A percentile compares a stretch with the other conserved stretches of the same genome.
Conservation (phyloP, 2,113 vertebrate species). For the Lynx canadensis region DNA sequence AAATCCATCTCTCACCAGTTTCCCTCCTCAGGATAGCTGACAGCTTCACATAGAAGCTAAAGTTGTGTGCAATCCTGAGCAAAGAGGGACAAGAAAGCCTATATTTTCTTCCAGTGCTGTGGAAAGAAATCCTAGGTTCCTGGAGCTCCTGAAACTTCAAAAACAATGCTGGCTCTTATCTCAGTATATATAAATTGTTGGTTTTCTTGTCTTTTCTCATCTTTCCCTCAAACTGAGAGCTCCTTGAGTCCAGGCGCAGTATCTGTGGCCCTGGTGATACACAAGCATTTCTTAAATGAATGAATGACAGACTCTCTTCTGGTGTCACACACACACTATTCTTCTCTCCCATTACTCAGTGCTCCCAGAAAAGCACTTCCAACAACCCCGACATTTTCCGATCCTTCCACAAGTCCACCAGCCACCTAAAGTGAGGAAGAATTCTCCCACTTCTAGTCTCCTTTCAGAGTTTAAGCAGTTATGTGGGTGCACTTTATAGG, state of each 20-base stretch:
- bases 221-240: background rate
- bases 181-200: background rate
- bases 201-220: background rate
- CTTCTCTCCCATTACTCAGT: background rate
- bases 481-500: background rate
- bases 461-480: background rate
- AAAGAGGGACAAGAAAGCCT: background rate
- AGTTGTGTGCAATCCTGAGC: background rate
- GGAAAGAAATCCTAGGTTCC: constrained; percentile 3
- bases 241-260: background rate
- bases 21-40: background rate
- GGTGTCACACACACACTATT: background rate
- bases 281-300: background rate
- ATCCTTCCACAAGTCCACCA: background rate
- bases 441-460: background rate
- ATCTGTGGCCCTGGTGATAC: background rate
- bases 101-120: background rate
- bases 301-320: background rate
- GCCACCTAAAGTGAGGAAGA: background rate
- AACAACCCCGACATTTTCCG: background rate
- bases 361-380: background rate
- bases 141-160: background rate
- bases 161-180: background rate
- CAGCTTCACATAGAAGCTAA: background rate
- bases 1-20: background rate